These are phyloP conservation scores for Plectropomus leopardus DNA, from an alignment of 2,113 vertebrate genomes.

Conservation along the genomic window DNA sequence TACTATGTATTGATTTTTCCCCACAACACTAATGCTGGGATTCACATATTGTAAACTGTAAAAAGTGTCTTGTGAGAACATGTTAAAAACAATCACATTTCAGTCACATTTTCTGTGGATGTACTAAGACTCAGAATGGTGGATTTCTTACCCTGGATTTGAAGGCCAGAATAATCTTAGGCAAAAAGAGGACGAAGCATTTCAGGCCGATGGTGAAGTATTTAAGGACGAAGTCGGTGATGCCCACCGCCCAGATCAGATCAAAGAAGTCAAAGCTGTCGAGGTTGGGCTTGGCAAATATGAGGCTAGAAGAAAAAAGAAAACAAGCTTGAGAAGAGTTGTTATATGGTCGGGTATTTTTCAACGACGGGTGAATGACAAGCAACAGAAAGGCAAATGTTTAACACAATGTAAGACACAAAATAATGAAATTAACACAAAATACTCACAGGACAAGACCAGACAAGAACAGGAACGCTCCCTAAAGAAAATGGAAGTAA, in stretches of 20 bases:
- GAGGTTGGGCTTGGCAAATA: slow-evolving; percentile 94
- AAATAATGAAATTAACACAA: slow-evolving; percentile 54
- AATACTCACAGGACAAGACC: slow-evolving; percentile 90
- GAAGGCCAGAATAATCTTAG: slow-evolving; percentile 94
- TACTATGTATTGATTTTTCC: too few species aligned
- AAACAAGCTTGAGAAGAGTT: background rate
- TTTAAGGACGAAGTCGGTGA: slow-evolving; percentile 96
- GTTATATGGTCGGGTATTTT: background rate
- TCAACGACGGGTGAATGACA: background rate
- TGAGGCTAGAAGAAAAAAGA: slow-evolving; percentile 84
- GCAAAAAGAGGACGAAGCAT: slow-evolving; percentile 93
- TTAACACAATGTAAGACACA: slow-evolving; percentile 7
- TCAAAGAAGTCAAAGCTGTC: slow-evolving; percentile 95
- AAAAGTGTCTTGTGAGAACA: too few species aligned
- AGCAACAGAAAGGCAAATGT: slow-evolving; percentile 15
- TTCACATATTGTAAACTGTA: too few species aligned
- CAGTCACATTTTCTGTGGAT: background rate
- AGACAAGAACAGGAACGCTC: slow-evolving; percentile 77
- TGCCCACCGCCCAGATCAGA: slow-evolving; percentile 96
- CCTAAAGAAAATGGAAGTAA: slow-evolving; percentile 82
- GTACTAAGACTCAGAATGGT: too few species aligned
- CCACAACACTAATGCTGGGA: too few species aligned
- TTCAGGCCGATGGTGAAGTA: slow-evolving; percentile 95
- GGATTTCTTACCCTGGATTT: slow-evolving; percentile 92
- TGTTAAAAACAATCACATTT: background rate